Evolutionary conservation across 2,888 invertebrate genomes (phyloP).

Genomic region (Tachina grossa): DNA sequence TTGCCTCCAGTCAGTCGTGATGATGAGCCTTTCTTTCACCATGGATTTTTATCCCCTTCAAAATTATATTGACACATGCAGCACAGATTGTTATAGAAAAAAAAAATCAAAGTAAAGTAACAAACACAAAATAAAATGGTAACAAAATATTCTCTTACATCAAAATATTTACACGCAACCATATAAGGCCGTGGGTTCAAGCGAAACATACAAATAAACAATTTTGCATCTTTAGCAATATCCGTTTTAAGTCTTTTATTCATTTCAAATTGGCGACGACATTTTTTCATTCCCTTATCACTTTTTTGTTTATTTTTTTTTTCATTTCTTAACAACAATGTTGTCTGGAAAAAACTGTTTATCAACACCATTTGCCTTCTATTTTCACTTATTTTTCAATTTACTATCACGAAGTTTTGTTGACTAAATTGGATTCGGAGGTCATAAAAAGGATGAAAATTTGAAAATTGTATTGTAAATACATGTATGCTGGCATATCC

Average conservation of each 20-base stretch:
- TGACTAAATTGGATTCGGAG: slow-evolving; percentile 12
- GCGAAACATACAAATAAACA: slow-evolving; percentile 36
- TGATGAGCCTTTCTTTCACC: slow-evolving; percentile 27
- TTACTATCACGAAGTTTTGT: slow-evolving; percentile 44
- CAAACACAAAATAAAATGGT: neutral
- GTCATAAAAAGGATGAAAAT: neutral
- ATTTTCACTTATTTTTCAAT: slow-evolving; percentile 55
- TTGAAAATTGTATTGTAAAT: neutral
- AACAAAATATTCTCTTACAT: neutral
- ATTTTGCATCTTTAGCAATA: slow-evolving; percentile 51
- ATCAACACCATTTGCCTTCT: slow-evolving; percentile 35
- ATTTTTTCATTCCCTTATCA: neutral
- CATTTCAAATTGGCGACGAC: slow-evolving; percentile 14
- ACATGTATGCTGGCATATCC: neutral
- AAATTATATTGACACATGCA: slow-evolving; percentile 41
- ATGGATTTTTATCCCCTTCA: slow-evolving; percentile 8
- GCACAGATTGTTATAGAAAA: neutral
- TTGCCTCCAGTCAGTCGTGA: slow-evolving; percentile 32
- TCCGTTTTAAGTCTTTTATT: slow-evolving; percentile 52
- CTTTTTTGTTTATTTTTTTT: neutral
- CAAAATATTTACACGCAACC: neutral
- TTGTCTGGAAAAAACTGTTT: neutral
- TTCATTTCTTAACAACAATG: slow-evolving; percentile 8
- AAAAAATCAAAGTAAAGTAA: neutral
- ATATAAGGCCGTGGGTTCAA: neutral